A percentile compares a stretch with the other conserved stretches of the same genome.
phyloP scores from a whole-genome alignment of 2,888 invertebrate genomes.

The Opisthograptis luteolata region DNA sequence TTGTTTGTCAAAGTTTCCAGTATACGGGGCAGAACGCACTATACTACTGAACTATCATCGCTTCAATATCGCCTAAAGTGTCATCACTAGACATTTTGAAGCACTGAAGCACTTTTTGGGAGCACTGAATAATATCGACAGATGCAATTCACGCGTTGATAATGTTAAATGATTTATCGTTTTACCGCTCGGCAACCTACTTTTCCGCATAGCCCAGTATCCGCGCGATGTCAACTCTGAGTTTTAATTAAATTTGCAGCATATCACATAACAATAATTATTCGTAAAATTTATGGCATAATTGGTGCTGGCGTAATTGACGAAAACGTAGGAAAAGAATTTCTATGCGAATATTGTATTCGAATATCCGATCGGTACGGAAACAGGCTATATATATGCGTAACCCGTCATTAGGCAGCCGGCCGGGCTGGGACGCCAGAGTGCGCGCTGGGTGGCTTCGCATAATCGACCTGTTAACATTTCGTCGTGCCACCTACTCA shows the following conservation, averaged over 20 bases:
- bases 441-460: slow-evolving; percentile 67
- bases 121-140: slow-evolving; percentile 5
- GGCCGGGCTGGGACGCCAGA: slow-evolving; percentile 53
- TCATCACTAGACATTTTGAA: background rate
- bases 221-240: slow-evolving; percentile 10
- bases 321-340: slow-evolving; percentile 54
- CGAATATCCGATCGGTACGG: slow-evolving; percentile 62
- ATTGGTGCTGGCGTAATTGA: slow-evolving; percentile 42
- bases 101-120: too few species aligned
- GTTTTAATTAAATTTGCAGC: slow-evolving; percentile 20
- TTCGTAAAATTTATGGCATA: slow-evolving; percentile 19
- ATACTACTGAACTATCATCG: too few species aligned
- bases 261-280: slow-evolving; percentile 8
- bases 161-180: slow-evolving; percentile 26
- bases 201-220: slow-evolving; percentile 19
- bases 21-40: too few species aligned
- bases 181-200: slow-evolving; percentile 7
- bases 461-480: slow-evolving; percentile 79
- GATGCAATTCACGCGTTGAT: slow-evolving; percentile 22
- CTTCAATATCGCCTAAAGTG: too few species aligned
- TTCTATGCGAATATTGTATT: slow-evolving; percentile 60
- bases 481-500: slow-evolving; percentile 52
- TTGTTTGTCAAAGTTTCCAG: too few species aligned
- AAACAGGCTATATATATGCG: slow-evolving; percentile 80
- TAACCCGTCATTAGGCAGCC: slow-evolving; percentile 76